Base-by-base conservation (phyloP, 2,888 invertebrate genomes). In the Mycalesis mineus region DNA sequence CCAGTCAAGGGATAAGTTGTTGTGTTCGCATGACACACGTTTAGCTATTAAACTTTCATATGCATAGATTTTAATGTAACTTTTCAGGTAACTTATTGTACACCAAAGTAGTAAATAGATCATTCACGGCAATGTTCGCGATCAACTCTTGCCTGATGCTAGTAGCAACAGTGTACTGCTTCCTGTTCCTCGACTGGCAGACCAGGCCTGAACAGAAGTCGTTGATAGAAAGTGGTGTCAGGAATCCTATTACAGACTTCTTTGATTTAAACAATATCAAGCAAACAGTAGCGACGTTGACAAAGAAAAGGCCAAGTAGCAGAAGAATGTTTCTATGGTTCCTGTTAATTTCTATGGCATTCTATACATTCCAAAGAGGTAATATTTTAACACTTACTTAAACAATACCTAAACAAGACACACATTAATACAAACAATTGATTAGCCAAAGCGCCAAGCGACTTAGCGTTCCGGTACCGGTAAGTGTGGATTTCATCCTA, bases 351-450 rank as follows among this genome's bases (percentile, higher is more conserved):
- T 91, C 94, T 14, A 95, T 96, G 95, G 93, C 92, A 0, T 86
- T 95, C 50, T 96, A 96, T 69, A 95, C 95, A 49, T 96, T 95
- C 74, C 95, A 96, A 78, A 91, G 96, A 73, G 91, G 91, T 91
- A 65, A 9, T 36, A 11, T 6, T 33, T 9, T 36, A 36, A 11
- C 36, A 11, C 4, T 36, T 36, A 36, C 11, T 36, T 33, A n/a
- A n/a, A n/a, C n/a, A n/a, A n/a, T n/a, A n/a, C n/a, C n/a, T n/a
- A n/a, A n/a, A n/a, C n/a, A n/a, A n/a, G n/a, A n/a, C n/a, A n/a
- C n/a, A n/a, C n/a, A n/a, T n/a, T n/a, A n/a, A n/a, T n/a, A n/a
- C n/a, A n/a, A n/a, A n/a, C n/a, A n/a, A n/a, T n/a, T n/a, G n/a
- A n/a, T n/a, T n/a, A n/a, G n/a, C n/a, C n/a, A n/a, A n/a, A n/a